Evolutionary conservation across 2,113 vertebrate genomes (phyloP).

Genomic region (Laterallus jamaicensis): DNA sequence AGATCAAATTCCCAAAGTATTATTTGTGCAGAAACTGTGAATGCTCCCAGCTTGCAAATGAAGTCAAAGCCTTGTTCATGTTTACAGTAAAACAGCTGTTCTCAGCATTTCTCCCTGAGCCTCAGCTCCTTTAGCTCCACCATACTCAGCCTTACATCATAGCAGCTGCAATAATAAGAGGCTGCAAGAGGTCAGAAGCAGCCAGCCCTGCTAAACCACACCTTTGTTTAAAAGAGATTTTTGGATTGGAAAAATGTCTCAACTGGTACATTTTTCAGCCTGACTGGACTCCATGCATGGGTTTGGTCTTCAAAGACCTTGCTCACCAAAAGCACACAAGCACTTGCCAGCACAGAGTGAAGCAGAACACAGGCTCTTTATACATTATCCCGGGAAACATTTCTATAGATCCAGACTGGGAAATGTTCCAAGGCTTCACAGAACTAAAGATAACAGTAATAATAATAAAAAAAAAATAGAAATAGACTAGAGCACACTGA

Average conservation of each 20-base stretch:
- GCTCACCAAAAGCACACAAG: constrained; percentile 47
- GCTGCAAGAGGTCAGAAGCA: constrained; percentile 40
- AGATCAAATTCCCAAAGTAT: constrained; percentile 25
- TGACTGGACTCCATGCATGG: constrained; percentile 50
- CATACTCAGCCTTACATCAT: constrained; percentile 46
- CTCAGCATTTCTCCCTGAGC: constrained; percentile 51
- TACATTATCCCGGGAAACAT: constrained; percentile 72
- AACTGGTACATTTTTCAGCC: constrained; percentile 39
- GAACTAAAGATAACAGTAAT: constrained; percentile 72
- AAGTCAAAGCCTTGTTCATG: constrained; percentile 58
- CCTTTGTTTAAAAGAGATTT: constrained; percentile 61
- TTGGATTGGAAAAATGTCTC: constrained; percentile 45
- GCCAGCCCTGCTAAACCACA: constrained; percentile 52
- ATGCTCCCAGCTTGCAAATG: constrained; percentile 52
- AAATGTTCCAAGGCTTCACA: constrained; percentile 71
- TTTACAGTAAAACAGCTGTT: constrained; percentile 73
- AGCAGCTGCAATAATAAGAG: constrained; percentile 60
- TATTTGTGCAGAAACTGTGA: constrained; percentile 59
- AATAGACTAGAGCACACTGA: constrained; percentile 38
- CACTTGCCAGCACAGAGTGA: constrained; percentile 28
- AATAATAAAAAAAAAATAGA: background rate
- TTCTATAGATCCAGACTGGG: constrained; percentile 74
- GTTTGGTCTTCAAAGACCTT: constrained; percentile 45
- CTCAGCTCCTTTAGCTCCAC: constrained; percentile 22
- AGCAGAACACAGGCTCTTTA: constrained; percentile 71